Evolutionary conservation across 2,888 invertebrate genomes (phyloP).

Genomic region (Leptodirus hochenwartii): DNA sequence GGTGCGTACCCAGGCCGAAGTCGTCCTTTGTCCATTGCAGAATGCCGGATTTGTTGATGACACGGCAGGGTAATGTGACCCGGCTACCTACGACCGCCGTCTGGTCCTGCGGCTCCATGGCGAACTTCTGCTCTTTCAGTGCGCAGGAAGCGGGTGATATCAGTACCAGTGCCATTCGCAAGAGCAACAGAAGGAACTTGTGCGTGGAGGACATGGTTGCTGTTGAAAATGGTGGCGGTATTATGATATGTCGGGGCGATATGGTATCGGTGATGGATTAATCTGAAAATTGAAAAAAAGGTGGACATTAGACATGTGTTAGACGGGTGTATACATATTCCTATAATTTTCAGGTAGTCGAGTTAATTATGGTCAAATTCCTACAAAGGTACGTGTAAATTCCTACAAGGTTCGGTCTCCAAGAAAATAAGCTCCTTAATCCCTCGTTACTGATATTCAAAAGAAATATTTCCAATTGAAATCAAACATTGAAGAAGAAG

Average conservation of each 20-base stretch:
- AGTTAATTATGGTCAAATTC: too few species aligned
- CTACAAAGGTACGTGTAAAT: too few species aligned
- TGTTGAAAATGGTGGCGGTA: conserved; percentile 10
- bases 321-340: not conserved
- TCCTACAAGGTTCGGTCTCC: too few species aligned
- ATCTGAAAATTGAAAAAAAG: not conserved
- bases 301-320: not conserved
- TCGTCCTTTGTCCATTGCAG: conserved; percentile 97
- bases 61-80: conserved; percentile 77
- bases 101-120: conserved; percentile 82
- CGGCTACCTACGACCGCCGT: conserved; percentile 77
- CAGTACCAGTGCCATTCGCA: conserved; percentile 12
- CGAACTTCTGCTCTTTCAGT: conserved; percentile 61
- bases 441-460: too few species aligned
- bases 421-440: too few species aligned
- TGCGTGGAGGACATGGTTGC: conserved; percentile 21
- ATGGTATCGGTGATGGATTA: not conserved
- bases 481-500: too few species aligned
- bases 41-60: conserved; percentile 72
- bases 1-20: conserved; percentile 82
- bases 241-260: not conserved
- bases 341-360: not conserved
- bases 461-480: too few species aligned
- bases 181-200: conserved; percentile 24
- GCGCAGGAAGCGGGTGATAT: conserved; percentile 16